Percentiles rank a stretch among this genome's conserved stretches.
These are phyloP conservation scores for Ophiodon elongatus DNA, from an alignment of 2,113 vertebrate genomes.

Conservation along the genomic window DNA sequence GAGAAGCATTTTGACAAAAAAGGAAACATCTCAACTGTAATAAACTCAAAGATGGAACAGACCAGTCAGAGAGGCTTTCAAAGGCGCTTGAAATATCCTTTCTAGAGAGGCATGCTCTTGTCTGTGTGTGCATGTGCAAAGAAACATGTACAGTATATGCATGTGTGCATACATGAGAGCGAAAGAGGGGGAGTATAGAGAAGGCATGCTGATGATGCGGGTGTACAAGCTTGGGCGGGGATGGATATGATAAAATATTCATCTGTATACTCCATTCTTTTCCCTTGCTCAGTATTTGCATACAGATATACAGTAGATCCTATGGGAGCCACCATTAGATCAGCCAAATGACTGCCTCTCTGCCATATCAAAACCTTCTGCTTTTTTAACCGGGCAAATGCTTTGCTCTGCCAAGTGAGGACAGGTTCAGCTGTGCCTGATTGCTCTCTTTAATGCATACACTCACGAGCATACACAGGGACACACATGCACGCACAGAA, in stretches of 20 bases:
- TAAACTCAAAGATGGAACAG: constrained; percentile 45
- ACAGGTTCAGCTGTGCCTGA: constrained; percentile 74
- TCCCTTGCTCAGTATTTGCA: constrained; percentile 60
- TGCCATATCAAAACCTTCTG: constrained; percentile 79
- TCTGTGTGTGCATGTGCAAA: constrained; percentile 16
- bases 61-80: constrained; percentile 35
- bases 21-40: constrained; percentile 70
- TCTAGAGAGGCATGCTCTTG: constrained; percentile 4
- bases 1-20: constrained; percentile 71
- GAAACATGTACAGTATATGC: neutral
- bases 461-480: constrained; percentile 21
- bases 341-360: constrained; percentile 76
- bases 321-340: constrained; percentile 76
- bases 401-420: constrained; percentile 71
- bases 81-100: constrained; percentile 28
- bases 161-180: constrained; percentile 24
- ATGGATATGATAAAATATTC: constrained; percentile 67
- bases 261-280: constrained; percentile 58
- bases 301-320: constrained; percentile 69
- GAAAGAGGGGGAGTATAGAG: neutral
- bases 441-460: constrained; percentile 54
- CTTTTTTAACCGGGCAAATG: constrained; percentile 71
- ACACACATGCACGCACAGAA: constrained; percentile 18
- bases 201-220: constrained; percentile 30
- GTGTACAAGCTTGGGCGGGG: constrained; percentile 46